These are phyloP conservation scores for Oreochromis tanganicae DNA, from an alignment of 2,113 vertebrate species.

Conservation along the genomic window DNA sequence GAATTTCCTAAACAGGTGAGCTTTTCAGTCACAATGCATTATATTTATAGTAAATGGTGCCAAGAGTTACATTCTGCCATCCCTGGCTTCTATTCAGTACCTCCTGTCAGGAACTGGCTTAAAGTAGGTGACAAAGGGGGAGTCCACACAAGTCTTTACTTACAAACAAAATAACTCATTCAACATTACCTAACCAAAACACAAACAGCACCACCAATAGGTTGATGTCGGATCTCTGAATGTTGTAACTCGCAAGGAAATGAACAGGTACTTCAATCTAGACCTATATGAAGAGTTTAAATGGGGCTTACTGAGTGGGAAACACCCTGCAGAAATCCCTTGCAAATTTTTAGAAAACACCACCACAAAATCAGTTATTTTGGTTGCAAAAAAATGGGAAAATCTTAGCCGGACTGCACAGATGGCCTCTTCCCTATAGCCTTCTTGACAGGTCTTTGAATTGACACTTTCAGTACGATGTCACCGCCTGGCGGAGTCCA, in stretches of 20 bases:
- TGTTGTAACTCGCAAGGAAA: neutral
- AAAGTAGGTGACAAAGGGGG: neutral
- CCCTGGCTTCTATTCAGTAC: neutral
- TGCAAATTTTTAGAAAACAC: neutral
- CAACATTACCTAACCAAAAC: neutral
- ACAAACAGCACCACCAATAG: accelerated
- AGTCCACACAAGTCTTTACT: neutral
- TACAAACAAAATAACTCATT: neutral
- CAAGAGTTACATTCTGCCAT: neutral
- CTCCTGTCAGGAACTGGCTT: neutral
- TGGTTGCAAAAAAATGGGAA: neutral
- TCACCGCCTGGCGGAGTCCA: neutral
- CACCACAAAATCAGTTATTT: neutral
- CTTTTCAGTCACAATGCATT: neutral
- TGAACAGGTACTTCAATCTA: neutral
- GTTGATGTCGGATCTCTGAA: neutral
- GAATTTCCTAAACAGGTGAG: neutral
- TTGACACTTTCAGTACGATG: slow-evolving; percentile 26
- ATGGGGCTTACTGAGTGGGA: neutral
- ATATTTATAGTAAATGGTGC: neutral
- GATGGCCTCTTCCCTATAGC: neutral
- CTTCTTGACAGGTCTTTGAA: slow-evolving; percentile 12
- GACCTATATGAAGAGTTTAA: neutral
- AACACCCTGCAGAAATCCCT: neutral
- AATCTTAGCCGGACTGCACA: neutral